These are phyloP conservation scores for Ariolimax columbianus DNA, from an alignment of 2,888 invertebrate genomes.

Conservation along the genomic window DNA sequence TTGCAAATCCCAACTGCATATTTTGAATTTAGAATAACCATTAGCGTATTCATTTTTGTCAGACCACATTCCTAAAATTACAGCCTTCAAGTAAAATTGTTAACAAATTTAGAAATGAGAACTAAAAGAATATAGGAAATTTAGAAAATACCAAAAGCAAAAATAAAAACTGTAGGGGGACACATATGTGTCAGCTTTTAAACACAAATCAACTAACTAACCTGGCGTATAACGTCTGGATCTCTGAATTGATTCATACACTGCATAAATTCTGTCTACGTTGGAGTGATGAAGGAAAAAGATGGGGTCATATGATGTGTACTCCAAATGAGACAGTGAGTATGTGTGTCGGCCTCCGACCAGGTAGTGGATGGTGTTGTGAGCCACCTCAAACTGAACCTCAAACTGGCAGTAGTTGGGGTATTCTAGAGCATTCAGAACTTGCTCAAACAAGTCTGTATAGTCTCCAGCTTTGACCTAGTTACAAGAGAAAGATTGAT, in stretches of 20 bases:
- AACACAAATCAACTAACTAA: too few species aligned
- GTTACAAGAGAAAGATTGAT: not conserved
- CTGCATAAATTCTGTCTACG: slow-evolving; percentile 55
- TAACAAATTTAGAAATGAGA: too few species aligned
- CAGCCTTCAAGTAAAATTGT: too few species aligned
- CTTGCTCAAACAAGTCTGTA: slow-evolving; percentile 49
- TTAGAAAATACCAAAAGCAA: too few species aligned
- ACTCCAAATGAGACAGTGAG: slow-evolving; percentile 59
- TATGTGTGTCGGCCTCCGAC: slow-evolving; percentile 55
- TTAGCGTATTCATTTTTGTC: too few species aligned
- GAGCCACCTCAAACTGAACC: slow-evolving; percentile 58
- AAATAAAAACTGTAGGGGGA: too few species aligned
- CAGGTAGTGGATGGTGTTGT: slow-evolving; percentile 60
- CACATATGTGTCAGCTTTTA: too few species aligned
- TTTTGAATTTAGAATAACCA: too few species aligned
- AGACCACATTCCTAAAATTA: too few species aligned
- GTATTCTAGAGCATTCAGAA: slow-evolving; percentile 58
- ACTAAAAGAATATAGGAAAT: too few species aligned
- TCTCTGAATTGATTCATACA: slow-evolving; percentile 46
- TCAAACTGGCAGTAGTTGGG: slow-evolving; percentile 59
- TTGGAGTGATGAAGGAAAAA: slow-evolving; percentile 61
- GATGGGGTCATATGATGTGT: slow-evolving; percentile 60
- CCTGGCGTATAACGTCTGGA: slow-evolving; percentile 20
- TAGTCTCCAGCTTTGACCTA: slow-evolving; percentile 23
- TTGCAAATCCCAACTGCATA: too few species aligned